Evolutionary conservation across 2,797 vertebrate genomes (phyloP).

Genomic region (Sebastes hubbsi): DNA sequence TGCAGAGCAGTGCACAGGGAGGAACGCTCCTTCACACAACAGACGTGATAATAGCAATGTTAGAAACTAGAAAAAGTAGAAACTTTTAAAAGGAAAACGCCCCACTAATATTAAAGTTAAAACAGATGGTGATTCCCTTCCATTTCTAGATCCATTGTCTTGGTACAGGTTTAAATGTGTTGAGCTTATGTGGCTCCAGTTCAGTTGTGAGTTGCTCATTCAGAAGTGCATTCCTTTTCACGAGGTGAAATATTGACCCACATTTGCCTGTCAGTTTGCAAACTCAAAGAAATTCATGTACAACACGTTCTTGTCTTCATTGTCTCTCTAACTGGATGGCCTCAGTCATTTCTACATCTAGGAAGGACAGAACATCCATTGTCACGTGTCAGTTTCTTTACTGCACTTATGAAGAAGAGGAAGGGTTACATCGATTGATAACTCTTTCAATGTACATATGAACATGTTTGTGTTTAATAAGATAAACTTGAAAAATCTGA

Average conservation of each 20-base stretch:
- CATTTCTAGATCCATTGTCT: neutral
- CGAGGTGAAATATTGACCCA: too few relatives aligned
- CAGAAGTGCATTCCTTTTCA: too few relatives aligned
- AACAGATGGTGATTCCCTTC: neutral
- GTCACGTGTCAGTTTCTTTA: neutral
- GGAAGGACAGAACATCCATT: neutral
- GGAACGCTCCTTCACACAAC: neutral
- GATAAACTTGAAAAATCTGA: neutral
- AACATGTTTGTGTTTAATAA: neutral
- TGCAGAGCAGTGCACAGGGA: neutral
- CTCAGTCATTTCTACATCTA: too few relatives aligned
- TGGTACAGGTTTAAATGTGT: too few relatives aligned
- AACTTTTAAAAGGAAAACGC: neutral
- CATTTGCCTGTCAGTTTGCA: too few relatives aligned
- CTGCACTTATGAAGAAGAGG: neutral
- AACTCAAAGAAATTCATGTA: too few relatives aligned
- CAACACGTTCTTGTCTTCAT: too few relatives aligned
- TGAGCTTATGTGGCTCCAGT: too few relatives aligned
- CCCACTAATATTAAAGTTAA: neutral
- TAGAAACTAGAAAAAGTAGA: neutral
- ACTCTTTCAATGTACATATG: neutral
- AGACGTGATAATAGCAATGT: constrained; percentile 7
- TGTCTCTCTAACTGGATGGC: too few relatives aligned
- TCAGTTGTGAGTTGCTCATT: too few relatives aligned
- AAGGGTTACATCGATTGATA: neutral